Conservation (phyloP, 2,113 vertebrate genomes). For the Anoplopoma fimbria region DNA sequence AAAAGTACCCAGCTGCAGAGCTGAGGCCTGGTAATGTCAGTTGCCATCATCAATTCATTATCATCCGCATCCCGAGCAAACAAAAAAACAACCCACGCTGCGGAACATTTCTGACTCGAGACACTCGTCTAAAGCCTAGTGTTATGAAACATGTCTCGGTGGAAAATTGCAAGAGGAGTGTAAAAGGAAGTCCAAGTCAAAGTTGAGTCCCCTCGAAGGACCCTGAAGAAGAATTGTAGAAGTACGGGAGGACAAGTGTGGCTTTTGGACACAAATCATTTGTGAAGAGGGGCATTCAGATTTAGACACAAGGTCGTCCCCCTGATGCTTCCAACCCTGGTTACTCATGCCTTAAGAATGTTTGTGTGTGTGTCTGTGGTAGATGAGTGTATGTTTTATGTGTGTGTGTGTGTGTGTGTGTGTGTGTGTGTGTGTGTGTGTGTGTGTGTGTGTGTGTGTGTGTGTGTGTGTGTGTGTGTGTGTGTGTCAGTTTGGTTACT, state of each 20-base stretch:
- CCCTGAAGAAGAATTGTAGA: slow-evolving; percentile 36
- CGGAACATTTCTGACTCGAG: slow-evolving; percentile 3
- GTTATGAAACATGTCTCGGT: slow-evolving; percentile 52
- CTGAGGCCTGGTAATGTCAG: neutral
- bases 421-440: slow-evolving; percentile 18
- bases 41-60: slow-evolving; percentile 1
- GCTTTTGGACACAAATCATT: slow-evolving; percentile 72
- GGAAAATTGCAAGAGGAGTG: slow-evolving; percentile 10
- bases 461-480: neutral
- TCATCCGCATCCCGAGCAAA: slow-evolving; percentile 7
- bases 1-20: neutral
- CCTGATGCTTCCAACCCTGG: slow-evolving; percentile 52
- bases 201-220: slow-evolving; percentile 46
- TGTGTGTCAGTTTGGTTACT: slow-evolving; percentile 67
- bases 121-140: slow-evolving; percentile 26
- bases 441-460: slow-evolving; percentile 25
- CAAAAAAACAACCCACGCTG: slow-evolving; percentile 16
- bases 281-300: slow-evolving; percentile 65
- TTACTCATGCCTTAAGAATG: slow-evolving; percentile 72
- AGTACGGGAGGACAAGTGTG: slow-evolving; percentile 50
- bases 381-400: slow-evolving; percentile 22
- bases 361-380: slow-evolving; percentile 16
- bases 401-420: slow-evolving; percentile 4
- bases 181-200: slow-evolving; percentile 27
- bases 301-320: slow-evolving; percentile 70